Base-by-base conservation (phyloP, 1,140 invertebrate species). In the Dendroctonus valens region DNA sequence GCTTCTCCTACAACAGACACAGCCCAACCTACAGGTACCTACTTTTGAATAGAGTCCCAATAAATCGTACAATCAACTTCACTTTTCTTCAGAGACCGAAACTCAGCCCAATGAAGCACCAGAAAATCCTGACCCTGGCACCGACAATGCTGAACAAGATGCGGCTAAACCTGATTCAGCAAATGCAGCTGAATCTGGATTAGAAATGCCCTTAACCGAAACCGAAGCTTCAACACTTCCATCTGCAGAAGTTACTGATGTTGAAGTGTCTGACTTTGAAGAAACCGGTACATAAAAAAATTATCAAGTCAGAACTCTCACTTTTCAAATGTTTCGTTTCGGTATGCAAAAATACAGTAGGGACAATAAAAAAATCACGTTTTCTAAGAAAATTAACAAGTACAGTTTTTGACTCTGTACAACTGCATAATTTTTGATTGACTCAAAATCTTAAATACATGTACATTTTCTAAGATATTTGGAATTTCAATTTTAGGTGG, bases 201-300 rank as follows among this genome's bases (percentile, higher is more conserved):
- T n/a, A n/a, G 53, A 68, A 57, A 48, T 65, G 11, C 62, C 62
- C 39, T 65, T 68, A 6, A 70, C 68, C n/a, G 72, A 75, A 53
- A 68, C 70, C 46, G 72, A 71, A 40, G 70, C 70, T 11, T 69
- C 70, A 2, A 69, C 70, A 7, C 62, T 71, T 15, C 70, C 67
- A 12, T 67, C 70, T 5, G 67, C 68, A 11, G 70, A 71, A 49
- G 58, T 69, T 41, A 71, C 70, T 5, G 70, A 71, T 40, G 70
- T 67, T 3, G 70, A 71, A 49, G 51, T 66, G 8, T 65, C 67
- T 38, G 65, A 67, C 48, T 44, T 60, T 8, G 67, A 65, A 44
- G 67, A 71, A 37, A 59, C 60, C 50, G 60, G 48, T 15, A 60
- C 4, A 11, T 46, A 2, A 2, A 46, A 12, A 26, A 26, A 26